Percentiles rank a stretch among this genome's conserved stretches.
These are phyloP conservation scores for Rhodeus uyekii DNA, from an alignment of 2,797 vertebrate species.

Conservation along the genomic window DNA sequence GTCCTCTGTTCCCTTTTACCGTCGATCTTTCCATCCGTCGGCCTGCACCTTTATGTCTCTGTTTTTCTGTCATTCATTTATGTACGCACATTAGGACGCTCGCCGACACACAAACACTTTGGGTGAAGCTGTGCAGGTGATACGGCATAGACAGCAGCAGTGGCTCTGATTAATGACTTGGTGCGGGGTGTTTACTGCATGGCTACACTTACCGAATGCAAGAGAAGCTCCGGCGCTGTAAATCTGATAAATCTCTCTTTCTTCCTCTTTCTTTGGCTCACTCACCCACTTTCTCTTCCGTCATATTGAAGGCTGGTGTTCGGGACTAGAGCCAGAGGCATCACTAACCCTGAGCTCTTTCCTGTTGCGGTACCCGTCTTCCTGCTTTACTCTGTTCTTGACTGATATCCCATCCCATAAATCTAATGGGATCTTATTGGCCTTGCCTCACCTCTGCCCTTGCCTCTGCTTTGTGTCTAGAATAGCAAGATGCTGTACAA, in stretches of 20 bases:
- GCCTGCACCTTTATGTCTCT: not conserved
- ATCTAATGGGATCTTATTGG: slow-evolving; percentile 43
- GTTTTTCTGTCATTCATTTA: not conserved
- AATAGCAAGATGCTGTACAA: not conserved
- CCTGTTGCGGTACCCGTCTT: slow-evolving; percentile 43
- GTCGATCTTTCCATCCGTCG: slow-evolving; percentile 8
- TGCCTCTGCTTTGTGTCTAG: slow-evolving; percentile 3
- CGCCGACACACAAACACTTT: not conserved
- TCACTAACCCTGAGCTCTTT: slow-evolving; percentile 41
- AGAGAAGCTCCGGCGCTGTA: slow-evolving; percentile 47
- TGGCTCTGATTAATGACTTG: slow-evolving; percentile 54
- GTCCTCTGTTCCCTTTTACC: not conserved
- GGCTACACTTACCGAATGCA: slow-evolving; percentile 59
- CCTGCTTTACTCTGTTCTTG: slow-evolving; percentile 20
- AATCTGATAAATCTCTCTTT: slow-evolving; percentile 48
- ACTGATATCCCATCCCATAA: slow-evolving; percentile 39
- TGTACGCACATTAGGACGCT: not conserved
- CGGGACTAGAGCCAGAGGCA: slow-evolving; percentile 46
- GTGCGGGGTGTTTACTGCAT: slow-evolving; percentile 58
- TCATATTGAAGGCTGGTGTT: slow-evolving; percentile 19
- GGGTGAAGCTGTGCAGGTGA: slow-evolving; percentile 39
- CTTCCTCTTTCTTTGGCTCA: slow-evolving; percentile 11
- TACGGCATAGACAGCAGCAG: slow-evolving; percentile 32
- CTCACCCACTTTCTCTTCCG: slow-evolving; percentile 24
- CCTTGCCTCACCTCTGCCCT: slow-evolving; percentile 23